phyloP scores from a whole-genome alignment of 1,140 invertebrate genomes.

The Centruroides vittatus region DNA sequence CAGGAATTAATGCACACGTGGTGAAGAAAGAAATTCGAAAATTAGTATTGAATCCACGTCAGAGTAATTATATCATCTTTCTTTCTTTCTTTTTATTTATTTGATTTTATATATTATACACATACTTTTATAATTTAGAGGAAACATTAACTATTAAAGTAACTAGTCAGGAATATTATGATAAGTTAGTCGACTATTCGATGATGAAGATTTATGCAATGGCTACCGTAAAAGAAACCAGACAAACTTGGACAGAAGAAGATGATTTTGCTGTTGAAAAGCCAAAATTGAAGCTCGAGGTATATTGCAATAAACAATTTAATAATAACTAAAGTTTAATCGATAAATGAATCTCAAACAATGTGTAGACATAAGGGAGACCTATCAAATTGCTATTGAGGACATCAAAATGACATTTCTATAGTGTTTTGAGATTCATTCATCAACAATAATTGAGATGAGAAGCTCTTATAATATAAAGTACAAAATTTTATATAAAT shows the following conservation, averaged over 20 bases:
- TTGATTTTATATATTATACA: no score
- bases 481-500: no score
- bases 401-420: background rate
- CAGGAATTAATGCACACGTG: constrained; percentile 48
- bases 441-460: no score
- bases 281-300: constrained; percentile 44
- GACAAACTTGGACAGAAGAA: constrained; percentile 77
- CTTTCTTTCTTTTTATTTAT: no score
- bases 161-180: constrained; percentile 61
- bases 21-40: constrained; percentile 47
- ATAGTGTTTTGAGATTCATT: no score
- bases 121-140: constrained; percentile 22
- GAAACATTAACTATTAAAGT: constrained; percentile 54
- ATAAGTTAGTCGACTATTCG: constrained; percentile 58
- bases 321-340: background rate
- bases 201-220: constrained; percentile 73
- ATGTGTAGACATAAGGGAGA: background rate
- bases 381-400: background rate
- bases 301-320: constrained; percentile 1
- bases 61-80: constrained; percentile 12
- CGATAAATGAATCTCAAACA: background rate
- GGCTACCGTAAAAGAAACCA: constrained; percentile 61
- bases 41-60: constrained; percentile 15
- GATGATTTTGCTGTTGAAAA: constrained; percentile 78
- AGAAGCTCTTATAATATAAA: no score